These are phyloP conservation scores for Danionella cerebrum DNA, from an alignment of 2,113 vertebrate genomes.

Conservation along the genomic window DNA sequence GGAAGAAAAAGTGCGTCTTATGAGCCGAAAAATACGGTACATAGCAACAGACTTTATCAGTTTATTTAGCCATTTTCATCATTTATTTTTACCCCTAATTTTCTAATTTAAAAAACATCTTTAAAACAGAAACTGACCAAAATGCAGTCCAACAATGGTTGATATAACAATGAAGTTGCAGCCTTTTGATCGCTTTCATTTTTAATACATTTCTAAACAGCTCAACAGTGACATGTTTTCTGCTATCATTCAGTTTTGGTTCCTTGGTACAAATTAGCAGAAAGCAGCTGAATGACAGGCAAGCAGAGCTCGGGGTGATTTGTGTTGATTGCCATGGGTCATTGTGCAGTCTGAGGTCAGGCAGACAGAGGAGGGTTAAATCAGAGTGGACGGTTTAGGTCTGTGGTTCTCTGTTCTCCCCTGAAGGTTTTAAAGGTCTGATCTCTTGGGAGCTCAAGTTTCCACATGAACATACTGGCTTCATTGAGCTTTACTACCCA, in stretches of 20 bases:
- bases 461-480: slow-evolving; percentile 34
- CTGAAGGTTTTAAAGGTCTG: slow-evolving; percentile 5
- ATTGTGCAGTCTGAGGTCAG: slow-evolving; percentile 29
- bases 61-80: too few species aligned
- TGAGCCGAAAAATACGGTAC: too few species aligned
- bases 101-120: too few species aligned
- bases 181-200: too few species aligned
- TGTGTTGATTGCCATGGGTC: slow-evolving; percentile 17
- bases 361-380: slow-evolving; percentile 25
- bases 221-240: neutral
- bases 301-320: neutral
- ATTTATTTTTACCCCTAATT: too few species aligned
- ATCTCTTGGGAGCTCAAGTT: slow-evolving; percentile 30
- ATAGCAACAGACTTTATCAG: too few species aligned
- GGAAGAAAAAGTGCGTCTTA: too few species aligned
- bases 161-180: too few species aligned
- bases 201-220: neutral
- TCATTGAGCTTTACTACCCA: slow-evolving; percentile 35
- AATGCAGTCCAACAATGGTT: too few species aligned
- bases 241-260: neutral
- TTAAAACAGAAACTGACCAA: too few species aligned
- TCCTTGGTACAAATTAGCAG: too few species aligned
- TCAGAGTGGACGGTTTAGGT: slow-evolving; percentile 24
- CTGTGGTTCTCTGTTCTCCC: slow-evolving; percentile 28
- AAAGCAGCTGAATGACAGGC: too few species aligned